Base-by-base conservation (phyloP, 2,113 vertebrate species). In the Embiotoca jacksoni region DNA sequence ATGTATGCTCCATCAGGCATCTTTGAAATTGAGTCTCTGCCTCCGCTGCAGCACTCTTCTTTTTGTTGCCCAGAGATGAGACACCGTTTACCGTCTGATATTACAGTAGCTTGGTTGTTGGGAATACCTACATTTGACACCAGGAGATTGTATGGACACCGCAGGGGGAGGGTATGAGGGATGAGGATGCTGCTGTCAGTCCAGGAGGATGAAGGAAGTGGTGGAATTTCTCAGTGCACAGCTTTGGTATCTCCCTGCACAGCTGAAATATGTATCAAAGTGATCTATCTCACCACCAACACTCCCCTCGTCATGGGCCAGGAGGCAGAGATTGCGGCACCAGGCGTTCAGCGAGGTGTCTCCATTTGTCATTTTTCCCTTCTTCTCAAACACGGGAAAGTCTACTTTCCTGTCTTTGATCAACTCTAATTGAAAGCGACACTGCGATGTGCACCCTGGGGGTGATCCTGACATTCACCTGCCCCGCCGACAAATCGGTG, bases 141-240 rank as follows among this genome's bases (percentile, higher is more conserved):
- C 23, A 23, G 55, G 63, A 82, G 73, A 68, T 50, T 56, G 39
- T 39, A 23, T 87, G 61, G 92, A 92, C 90, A 86, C 90, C n/a
- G 33, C n/a, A 5, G 33, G 30, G 59, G 68, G 64, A 47, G 75
- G 41, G 76, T 75, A 80, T 90, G 50, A 71, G 23, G 39, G 59
- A 81, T 70, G 39, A 58, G 32, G 53, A 71, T 39, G 36, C 9
- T 75, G 56, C 73, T 75, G 68, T 79, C 82, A 70, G 72, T n/a
- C 32, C 36, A 41, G 15, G 44, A 72, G 36, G 55, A 67, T 37
- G 46, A 61, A 81, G 36, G 69, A 60, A 76, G 60, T 71, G 50
- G 37, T 74, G 69, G 81, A 77, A 78, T 90, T 59, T 84, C 60
- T 75, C 4, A 0, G 67, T 64, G 53, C 84, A 82, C 72, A 78